phyloP scores from a whole-genome alignment of 2,888 invertebrate species.

The Luperina testacea region DNA sequence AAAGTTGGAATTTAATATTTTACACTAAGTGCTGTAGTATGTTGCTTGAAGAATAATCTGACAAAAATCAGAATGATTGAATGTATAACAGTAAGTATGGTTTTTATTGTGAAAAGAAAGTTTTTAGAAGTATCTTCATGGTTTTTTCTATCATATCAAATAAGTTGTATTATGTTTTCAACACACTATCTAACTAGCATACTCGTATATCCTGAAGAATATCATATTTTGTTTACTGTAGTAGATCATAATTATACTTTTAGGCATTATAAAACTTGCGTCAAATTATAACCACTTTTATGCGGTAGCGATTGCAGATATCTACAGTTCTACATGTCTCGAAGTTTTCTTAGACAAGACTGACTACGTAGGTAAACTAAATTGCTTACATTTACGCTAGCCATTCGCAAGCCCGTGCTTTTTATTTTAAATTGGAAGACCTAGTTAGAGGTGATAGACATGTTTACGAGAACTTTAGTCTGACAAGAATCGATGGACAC shows the following conservation, averaged over 20 bases:
- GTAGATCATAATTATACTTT: no score
- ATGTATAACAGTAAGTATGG: no score
- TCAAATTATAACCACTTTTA: background rate
- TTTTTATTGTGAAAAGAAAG: no score
- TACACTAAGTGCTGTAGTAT: background rate
- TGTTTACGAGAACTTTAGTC: slow-evolving; percentile 26
- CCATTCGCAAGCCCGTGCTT: slow-evolving; percentile 9
- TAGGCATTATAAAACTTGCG: no score
- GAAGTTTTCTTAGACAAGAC: slow-evolving; percentile 7
- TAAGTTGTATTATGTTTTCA: no score
- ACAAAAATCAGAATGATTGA: no score
- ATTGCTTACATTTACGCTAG: slow-evolving; percentile 7
- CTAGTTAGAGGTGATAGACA: slow-evolving; percentile 33
- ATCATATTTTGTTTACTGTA: no score
- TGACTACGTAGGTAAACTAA: background rate
- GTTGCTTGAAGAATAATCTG: no score
- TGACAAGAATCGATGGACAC: slow-evolving; percentile 24
- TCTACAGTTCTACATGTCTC: background rate
- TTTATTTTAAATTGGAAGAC: slow-evolving; percentile 38
- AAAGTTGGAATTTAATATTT: background rate
- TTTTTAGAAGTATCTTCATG: no score
- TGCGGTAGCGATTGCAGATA: background rate
- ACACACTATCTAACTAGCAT: no score
- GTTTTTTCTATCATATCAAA: no score
- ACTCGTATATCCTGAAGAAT: no score